Percentiles rank a stretch among this genome's conserved stretches.
phyloP scores from a whole-genome alignment of 2,888 invertebrate genomes.

The Drosophila helvetica region DNA sequence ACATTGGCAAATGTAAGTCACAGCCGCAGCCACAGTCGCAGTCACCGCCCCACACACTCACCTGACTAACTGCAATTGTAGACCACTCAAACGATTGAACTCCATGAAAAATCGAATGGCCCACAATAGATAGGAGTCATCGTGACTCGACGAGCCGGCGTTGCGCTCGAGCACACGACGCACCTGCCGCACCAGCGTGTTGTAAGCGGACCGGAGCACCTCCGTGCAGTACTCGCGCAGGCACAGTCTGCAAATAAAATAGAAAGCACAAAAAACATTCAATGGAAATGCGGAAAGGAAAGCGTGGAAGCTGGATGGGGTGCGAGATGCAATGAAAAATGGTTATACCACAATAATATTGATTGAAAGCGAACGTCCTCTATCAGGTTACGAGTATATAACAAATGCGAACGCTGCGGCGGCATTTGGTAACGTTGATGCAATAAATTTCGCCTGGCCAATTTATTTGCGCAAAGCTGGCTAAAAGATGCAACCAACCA shows the following conservation, averaged over 20 bases:
- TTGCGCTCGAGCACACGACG: constrained; percentile 89
- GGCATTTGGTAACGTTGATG: constrained; percentile 70
- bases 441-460: constrained; percentile 72
- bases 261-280: not conserved
- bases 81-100: constrained; percentile 95
- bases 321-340: constrained; percentile 63
- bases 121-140: constrained; percentile 98
- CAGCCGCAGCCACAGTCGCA: constrained; percentile 7
- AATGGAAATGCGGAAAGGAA: constrained; percentile 5
- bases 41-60: constrained; percentile 82
- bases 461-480: constrained; percentile 70
- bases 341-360: constrained; percentile 77
- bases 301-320: not conserved
- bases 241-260: constrained; percentile 87
- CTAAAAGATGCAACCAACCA: constrained; percentile 53
- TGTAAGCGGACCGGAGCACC: constrained; percentile 96
- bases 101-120: constrained; percentile 98
- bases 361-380: constrained; percentile 65
- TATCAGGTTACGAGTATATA: constrained; percentile 39
- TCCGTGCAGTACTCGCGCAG: constrained; percentile 97
- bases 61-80: constrained; percentile 95
- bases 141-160: constrained; percentile 90
- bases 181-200: constrained; percentile 94
- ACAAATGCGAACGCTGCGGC: constrained; percentile 60
- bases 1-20: constrained; percentile 58